Evolutionary conservation across 2,888 invertebrate species (phyloP), one percentile per base, ranked within the genome.

Genomic region (Drosophila hamatofila): DNA sequence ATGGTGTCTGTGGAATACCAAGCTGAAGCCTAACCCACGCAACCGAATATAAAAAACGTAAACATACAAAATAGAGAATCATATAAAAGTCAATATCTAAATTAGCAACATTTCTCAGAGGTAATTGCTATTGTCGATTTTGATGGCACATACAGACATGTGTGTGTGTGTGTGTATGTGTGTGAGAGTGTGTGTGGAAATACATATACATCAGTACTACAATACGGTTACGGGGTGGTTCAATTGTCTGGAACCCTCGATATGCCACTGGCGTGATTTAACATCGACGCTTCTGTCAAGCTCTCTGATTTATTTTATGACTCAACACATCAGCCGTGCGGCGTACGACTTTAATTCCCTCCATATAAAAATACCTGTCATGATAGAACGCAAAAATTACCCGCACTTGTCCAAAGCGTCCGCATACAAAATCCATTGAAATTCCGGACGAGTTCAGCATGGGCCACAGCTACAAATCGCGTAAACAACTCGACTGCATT

Each of bases 381-480:
- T 62, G 81, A 75, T 76, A 75, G 83, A 86, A 83, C 78, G 88
- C 75, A 69, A 79, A 80, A 71, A 78, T 78, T 83, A 72, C 75
- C 80, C 56, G 60, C 67, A 74, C 81, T 77, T 87, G 52, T 69
- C 63, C 54, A 59, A 41, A 66, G n/a, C 52, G 30, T 60, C 49
- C 60, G 58, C 58, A 68, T 42, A 44, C 49, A 64, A 64, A 61
- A 61, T 52, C 71, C 69, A 88, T 88, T 84, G 81, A 89, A 89
- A 84, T 84, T 89, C 89, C 79, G 80, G 75, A 69, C 84, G 77
- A 61, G 79, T 87, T 77, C 72, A 64, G 62, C 74, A 67, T 68
- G 57, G 82, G 88, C 89, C 83, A 86, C 81, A 83, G 83, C 89
- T 75, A 88, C 87, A 80, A 88, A 88, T 86, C 83, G 83, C 81